phyloP scores from a whole-genome alignment of 2,888 invertebrate species.

The Phengaris arion region DNA sequence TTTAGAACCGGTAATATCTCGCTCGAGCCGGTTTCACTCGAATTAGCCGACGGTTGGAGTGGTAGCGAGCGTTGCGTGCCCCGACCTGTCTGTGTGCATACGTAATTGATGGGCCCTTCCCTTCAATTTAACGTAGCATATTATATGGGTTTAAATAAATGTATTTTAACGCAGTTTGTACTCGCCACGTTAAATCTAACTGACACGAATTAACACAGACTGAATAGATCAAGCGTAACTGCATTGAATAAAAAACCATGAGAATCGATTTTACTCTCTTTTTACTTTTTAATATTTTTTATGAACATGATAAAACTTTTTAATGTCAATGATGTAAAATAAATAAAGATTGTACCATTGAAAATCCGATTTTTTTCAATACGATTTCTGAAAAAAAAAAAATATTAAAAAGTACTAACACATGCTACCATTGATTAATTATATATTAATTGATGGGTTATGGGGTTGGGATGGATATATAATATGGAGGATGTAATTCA shows the following conservation, averaged over 20 bases:
- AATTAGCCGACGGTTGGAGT: slow-evolving; percentile 49
- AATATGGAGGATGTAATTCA: no score
- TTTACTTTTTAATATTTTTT: no score
- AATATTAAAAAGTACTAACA: no score
- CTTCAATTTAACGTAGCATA: slow-evolving; percentile 53
- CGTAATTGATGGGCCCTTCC: slow-evolving; percentile 61
- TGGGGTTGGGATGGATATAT: no score
- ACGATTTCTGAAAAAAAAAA: no score
- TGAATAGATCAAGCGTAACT: neutral
- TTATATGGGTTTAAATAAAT: slow-evolving; percentile 38
- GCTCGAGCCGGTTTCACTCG: slow-evolving; percentile 46
- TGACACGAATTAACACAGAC: slow-evolving; percentile 21
- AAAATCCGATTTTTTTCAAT: no score
- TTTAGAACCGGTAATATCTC: slow-evolving; percentile 44
- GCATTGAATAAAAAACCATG: neutral
- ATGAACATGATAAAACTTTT: no score
- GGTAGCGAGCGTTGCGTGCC: slow-evolving; percentile 54
- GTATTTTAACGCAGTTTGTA: slow-evolving; percentile 46
- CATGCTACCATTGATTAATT: no score
- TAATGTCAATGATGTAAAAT: no score
- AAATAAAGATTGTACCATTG: no score
- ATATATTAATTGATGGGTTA: no score
- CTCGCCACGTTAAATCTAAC: slow-evolving; percentile 41
- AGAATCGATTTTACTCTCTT: no score
- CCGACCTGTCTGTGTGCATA: slow-evolving; percentile 57